Evolutionary conservation across 1,140 invertebrate species (phyloP).

Genomic region (Drosophila rhopaloa): DNA sequence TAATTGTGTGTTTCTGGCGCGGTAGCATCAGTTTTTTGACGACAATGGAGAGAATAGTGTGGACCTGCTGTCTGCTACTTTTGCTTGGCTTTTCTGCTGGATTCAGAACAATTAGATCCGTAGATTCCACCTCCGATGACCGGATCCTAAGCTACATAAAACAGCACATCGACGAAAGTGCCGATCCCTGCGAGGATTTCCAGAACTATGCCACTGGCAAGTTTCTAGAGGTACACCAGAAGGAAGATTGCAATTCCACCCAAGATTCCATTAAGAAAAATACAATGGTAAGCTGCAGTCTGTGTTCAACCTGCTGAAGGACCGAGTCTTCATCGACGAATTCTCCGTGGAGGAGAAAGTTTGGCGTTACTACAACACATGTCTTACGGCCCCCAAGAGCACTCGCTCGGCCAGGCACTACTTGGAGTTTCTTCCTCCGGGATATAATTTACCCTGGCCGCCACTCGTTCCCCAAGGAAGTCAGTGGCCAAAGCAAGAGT

Average conservation of each 20-base stretch:
- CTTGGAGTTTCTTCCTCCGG: conserved; percentile 4
- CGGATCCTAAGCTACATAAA: neutral
- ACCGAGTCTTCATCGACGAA: conserved; percentile 4
- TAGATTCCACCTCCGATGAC: neutral
- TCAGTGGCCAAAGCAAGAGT: conserved; percentile 4
- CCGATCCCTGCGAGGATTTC: neutral
- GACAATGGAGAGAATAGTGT: neutral
- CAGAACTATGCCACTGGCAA: too few species aligned
- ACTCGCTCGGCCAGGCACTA: conserved; percentile 2
- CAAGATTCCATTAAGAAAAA: neutral
- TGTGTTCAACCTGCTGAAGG: neutral
- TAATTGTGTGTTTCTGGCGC: neutral
- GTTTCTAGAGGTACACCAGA: too few species aligned
- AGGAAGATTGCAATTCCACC: too few species aligned
- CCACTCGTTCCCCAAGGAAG: neutral
- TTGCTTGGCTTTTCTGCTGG: neutral
- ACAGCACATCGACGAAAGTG: neutral
- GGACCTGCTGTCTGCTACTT: neutral
- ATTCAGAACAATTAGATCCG: neutral
- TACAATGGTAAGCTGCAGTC: neutral
- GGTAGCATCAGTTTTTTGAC: neutral
- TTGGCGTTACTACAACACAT: conserved; percentile 16
- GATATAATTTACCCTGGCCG: conserved; percentile 8
- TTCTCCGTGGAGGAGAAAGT: conserved; percentile 18
- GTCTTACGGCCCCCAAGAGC: conserved; percentile 1